Evolutionary conservation across 2,888 invertebrate genomes (phyloP), one percentile per base, ranked within the genome.

Genomic region (Pseudococcus viburni): DNA sequence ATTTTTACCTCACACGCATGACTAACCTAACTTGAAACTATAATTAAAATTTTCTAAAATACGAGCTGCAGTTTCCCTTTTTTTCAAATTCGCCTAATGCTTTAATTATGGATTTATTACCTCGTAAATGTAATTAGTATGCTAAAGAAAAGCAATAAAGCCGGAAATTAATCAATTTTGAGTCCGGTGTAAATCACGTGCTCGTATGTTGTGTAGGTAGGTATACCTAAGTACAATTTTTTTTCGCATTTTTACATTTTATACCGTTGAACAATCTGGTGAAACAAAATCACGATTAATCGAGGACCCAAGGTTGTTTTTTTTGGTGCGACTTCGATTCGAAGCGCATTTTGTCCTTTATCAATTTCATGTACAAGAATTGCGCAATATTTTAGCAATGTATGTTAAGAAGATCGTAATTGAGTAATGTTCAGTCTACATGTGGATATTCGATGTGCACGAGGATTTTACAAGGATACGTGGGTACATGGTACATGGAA

Each of bases 231-330:
- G 77, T 77, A 19, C 59, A 19, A 59, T 59, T 59, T 59, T 73
- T 68, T 73, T n/a, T 80, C 80, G 26, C 26, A 19, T 80, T 42
- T 80, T 42, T 33, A 73, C 68, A 26, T 11, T 22, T 15, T 59
- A 15, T 26, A 73, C 68, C 33, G 68, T 46, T 5, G 39, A 80
- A 80, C 80, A 80, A 39, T 80, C 80, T 17, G 80, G 80, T 9
- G 80, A 42, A 80, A 80, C 42, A 80, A 80, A 80, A 80, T 80
- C 80, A 80, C 80, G 80, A 80, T 80, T 80, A 80, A 80, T 80
- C 80, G 42, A 80, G 80, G 80, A 80, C 80, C 80, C 26, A 80
- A 80, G 39, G 80, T 73, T 42, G 42, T 80, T 33, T 73, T 22
- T 68, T 73, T 73, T 73, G 73, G 73, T 33, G 7, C 39, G 19